Evolutionary conservation across 2,113 vertebrate genomes (phyloP).

Genomic region (Orycteropus afer): DNA sequence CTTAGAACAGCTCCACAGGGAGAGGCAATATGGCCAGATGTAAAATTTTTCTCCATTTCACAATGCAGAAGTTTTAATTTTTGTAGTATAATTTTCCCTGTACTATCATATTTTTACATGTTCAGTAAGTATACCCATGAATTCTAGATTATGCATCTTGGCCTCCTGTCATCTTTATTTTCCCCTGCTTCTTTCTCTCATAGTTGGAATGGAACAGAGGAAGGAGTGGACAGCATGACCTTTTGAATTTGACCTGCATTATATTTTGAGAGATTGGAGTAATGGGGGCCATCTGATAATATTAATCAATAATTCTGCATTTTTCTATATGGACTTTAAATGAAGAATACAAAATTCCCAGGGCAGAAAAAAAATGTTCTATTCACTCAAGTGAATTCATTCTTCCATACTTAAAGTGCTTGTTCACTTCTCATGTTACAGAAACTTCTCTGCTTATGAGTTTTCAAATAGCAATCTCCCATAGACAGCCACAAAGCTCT

Average conservation of each 20-base stretch:
- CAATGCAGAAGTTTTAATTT: constrained; percentile 50
- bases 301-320: background rate
- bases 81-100: constrained; percentile 15
- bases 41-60: constrained; percentile 49
- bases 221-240: background rate
- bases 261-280: background rate
- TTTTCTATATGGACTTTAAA: constrained; percentile 30
- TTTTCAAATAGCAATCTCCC: background rate
- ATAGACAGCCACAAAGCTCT: background rate
- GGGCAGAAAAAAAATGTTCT: background rate
- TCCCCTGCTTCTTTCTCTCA: background rate
- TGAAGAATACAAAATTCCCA: background rate
- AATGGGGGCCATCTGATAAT: background rate
- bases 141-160: background rate
- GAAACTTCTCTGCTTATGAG: background rate
- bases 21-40: constrained; percentile 44
- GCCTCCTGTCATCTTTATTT: background rate
- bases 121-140: background rate
- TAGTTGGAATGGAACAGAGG: constrained; percentile 7
- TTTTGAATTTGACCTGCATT: constrained; percentile 3
- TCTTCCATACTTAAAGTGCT: background rate
- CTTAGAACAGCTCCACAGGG: constrained; percentile 70
- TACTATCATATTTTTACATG: background rate
- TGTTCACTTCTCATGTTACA: background rate
- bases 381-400: constrained; percentile 22